Percentiles rank a stretch among this genome's conserved stretches.
Conservation (phyloP, 2,888 invertebrate genomes). For the Rotaria sp. region DNA sequence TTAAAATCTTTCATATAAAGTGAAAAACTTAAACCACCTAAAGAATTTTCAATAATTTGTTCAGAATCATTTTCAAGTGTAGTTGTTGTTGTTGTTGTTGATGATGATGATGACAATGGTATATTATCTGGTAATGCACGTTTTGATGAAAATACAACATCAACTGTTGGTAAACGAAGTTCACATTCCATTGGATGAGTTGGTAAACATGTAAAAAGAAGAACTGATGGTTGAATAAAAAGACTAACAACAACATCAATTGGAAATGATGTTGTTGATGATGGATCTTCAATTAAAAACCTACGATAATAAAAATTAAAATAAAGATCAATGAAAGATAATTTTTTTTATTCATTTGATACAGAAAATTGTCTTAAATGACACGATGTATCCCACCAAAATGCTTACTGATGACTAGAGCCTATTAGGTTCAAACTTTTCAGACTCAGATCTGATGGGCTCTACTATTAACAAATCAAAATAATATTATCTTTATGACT, state of each 20-base stretch:
- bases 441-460: too few species aligned
- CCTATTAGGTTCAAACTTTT: too few species aligned
- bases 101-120: too few species aligned
- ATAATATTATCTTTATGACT: too few species aligned
- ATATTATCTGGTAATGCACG: conserved; percentile 46
- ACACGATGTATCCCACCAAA: too few species aligned
- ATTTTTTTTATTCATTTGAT: too few species aligned
- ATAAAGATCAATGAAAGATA: background rate
- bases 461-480: too few species aligned
- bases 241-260: conserved; percentile 97
- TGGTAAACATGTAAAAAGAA: conserved; percentile 88
- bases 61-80: conserved; percentile 4
- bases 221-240: conserved; percentile 92
- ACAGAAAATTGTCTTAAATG: too few species aligned
- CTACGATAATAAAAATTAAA: background rate
- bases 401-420: too few species aligned
- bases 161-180: conserved; percentile 86
- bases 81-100: background rate
- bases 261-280: conserved; percentile 65
- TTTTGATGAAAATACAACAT: conserved; percentile 78
- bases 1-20: conserved; percentile 93
- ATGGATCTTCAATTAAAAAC: conserved; percentile 12
- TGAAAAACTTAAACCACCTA: conserved; percentile 80
- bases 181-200: conserved; percentile 90
- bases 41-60: conserved; percentile 23